These are phyloP conservation scores for Mirounga angustirostris DNA, from an alignment of 2,113 vertebrate genomes.

Conservation along the genomic window DNA sequence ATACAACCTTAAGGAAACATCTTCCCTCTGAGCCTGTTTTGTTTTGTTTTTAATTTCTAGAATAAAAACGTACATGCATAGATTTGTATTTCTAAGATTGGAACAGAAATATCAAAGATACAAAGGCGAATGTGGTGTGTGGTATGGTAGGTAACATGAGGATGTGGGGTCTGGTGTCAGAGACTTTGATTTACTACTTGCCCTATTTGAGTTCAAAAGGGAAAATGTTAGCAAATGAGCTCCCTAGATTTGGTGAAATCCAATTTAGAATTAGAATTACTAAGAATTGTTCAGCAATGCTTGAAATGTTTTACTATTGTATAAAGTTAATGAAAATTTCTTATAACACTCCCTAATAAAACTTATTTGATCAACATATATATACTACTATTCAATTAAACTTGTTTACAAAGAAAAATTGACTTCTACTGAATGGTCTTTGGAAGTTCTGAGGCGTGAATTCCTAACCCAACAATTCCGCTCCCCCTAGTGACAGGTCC, in stretches of 20 bases:
- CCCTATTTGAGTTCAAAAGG: not conserved
- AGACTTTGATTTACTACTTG: not conserved
- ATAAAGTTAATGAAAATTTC: conserved; percentile 39
- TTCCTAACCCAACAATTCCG: not conserved
- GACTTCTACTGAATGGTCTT: conserved; percentile 2
- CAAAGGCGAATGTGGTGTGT: not conserved
- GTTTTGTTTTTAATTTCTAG: conserved; percentile 9
- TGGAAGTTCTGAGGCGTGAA: not conserved
- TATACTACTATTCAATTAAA: not conserved
- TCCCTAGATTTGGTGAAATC: not conserved
- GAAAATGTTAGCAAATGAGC: not conserved
- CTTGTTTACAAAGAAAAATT: conserved; percentile 52
- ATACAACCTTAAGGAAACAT: not conserved
- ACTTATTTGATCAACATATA: conserved; percentile 12
- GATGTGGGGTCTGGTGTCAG: not conserved
- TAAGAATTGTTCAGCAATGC: not conserved
- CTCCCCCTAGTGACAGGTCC: conserved; percentile 61
- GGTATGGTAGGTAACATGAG: not conserved
- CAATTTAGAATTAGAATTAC: not conserved
- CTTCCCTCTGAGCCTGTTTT: conserved; percentile 19
- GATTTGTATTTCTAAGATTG: not conserved
- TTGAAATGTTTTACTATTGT: not conserved
- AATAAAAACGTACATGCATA: not conserved
- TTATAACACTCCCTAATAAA: not conserved
- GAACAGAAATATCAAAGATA: not conserved